These are phyloP conservation scores for Hermaeophaga mercurialis DNA, from an alignment of 2,888 invertebrate genomes.

Conservation along the genomic window DNA sequence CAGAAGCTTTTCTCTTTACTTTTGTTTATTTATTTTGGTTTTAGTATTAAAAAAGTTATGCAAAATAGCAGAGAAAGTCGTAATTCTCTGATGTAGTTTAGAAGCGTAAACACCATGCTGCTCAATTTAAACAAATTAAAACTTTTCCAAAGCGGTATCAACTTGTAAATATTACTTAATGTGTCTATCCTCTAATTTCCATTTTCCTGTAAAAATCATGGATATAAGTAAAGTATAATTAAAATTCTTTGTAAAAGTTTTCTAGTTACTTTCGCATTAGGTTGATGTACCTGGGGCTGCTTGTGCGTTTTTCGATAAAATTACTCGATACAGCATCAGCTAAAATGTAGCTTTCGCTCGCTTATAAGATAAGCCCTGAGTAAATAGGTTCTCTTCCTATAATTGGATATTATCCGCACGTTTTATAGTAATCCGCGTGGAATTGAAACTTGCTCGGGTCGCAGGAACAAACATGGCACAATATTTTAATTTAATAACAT, in stretches of 20 bases:
- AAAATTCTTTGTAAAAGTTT: not conserved
- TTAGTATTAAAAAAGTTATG: too few species aligned
- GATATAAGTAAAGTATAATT: too few species aligned
- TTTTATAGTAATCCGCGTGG: constrained; percentile 30
- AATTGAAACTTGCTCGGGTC: constrained; percentile 29
- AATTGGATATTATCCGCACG: constrained; percentile 32
- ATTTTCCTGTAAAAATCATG: too few species aligned
- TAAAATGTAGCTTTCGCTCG: constrained; percentile 11
- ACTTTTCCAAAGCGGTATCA: too few species aligned
- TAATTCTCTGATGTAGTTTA: too few species aligned
- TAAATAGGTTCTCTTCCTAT: constrained; percentile 28
- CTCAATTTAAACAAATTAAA: too few species aligned
- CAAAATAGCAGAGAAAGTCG: too few species aligned
- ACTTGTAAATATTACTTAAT: too few species aligned
- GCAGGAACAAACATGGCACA: constrained; percentile 13
- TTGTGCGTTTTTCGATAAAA: not conserved
- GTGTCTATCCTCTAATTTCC: too few species aligned
- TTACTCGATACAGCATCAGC: constrained; percentile 11
- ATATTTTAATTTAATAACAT: constrained; percentile 21
- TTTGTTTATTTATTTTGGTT: too few species aligned
- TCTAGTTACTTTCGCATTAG: not conserved
- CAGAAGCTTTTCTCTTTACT: too few species aligned
- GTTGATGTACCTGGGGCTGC: not conserved
- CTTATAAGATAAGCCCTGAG: constrained; percentile 24
- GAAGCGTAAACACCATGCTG: too few species aligned